A percentile compares a stretch with the other conserved stretches of the same genome.
phyloP scores from a whole-genome alignment of 2,797 vertebrate species.

The Tamandua tetradactyla region DNA sequence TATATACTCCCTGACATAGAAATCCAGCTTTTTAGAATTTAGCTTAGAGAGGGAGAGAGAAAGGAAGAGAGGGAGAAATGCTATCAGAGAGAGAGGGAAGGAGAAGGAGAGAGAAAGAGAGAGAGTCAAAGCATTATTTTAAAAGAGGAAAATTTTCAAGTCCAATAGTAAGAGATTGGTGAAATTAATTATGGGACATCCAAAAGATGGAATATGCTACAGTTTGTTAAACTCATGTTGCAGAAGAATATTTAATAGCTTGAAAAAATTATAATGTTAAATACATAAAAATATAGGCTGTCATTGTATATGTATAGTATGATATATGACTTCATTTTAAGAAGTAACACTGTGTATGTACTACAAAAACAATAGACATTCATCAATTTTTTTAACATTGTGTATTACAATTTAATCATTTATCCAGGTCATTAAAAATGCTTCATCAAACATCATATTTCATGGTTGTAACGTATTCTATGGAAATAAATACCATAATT shows the following conservation, averaged over 20 bases:
- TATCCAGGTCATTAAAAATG: conserved; percentile 6
- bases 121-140: conserved; percentile 20
- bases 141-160: not conserved
- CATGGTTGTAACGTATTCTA: not conserved
- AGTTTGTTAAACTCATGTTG: not conserved
- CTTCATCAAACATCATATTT: conserved; percentile 29
- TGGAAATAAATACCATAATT: not conserved
- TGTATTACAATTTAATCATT: conserved; percentile 1
- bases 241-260: conserved; percentile 25
- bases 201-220: not conserved
- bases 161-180: not conserved
- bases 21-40: conserved; percentile 41
- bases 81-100: not conserved
- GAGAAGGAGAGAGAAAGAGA: not conserved
- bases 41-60: not conserved
- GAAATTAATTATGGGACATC: not conserved
- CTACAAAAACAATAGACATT: not conserved
- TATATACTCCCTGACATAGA: not conserved
- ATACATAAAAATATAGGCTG: not conserved
- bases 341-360: not conserved
- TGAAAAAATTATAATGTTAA: conserved; percentile 38
- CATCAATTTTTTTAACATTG: conserved; percentile 31
- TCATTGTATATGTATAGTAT: not conserved
- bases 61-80: not conserved
- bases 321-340: not conserved